Percentiles rank a stretch among this genome's conserved stretches.
Evolutionary conservation across 1,140 invertebrate genomes (phyloP).

Genomic region (Cheumatopsyche charites): DNA sequence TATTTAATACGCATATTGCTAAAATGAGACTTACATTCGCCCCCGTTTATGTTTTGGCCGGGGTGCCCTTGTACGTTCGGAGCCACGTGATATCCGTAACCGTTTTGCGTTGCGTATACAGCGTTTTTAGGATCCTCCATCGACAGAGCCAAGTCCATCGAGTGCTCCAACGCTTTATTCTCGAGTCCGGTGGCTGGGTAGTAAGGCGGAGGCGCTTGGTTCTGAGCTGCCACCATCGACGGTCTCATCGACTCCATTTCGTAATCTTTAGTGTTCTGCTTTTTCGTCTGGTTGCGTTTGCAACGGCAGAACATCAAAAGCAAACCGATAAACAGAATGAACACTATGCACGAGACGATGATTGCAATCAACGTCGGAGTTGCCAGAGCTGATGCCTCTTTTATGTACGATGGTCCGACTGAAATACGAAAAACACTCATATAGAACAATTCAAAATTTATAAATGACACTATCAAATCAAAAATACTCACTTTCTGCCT

Average conservation of each 20-base stretch:
- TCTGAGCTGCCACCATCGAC: conserved; percentile 79
- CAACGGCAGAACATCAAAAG: conserved; percentile 86
- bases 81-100: conserved; percentile 79
- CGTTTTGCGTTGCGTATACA: conserved; percentile 80
- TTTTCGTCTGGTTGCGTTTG: conserved; percentile 80
- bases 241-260: conserved; percentile 85
- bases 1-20: conserved; percentile 11
- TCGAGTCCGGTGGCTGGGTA: conserved; percentile 84
- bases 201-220: conserved; percentile 83
- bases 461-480: not conserved
- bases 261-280: conserved; percentile 82
- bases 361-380: conserved; percentile 82
- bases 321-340: conserved; percentile 77
- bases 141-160: conserved; percentile 78
- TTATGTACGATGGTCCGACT: conserved; percentile 82
- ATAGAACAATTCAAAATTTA: not conserved
- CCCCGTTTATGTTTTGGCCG: conserved; percentile 71
- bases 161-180: conserved; percentile 89
- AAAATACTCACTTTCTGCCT: conserved; percentile 76
- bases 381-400: conserved; percentile 75
- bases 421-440: conserved; percentile 47
- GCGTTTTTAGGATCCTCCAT: conserved; percentile 82
- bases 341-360: conserved; percentile 80
- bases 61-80: conserved; percentile 60
- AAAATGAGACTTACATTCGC: conserved; percentile 69